phyloP scores from a whole-genome alignment of 2,888 invertebrate genomes.

The Pyrrhia umbra region DNA sequence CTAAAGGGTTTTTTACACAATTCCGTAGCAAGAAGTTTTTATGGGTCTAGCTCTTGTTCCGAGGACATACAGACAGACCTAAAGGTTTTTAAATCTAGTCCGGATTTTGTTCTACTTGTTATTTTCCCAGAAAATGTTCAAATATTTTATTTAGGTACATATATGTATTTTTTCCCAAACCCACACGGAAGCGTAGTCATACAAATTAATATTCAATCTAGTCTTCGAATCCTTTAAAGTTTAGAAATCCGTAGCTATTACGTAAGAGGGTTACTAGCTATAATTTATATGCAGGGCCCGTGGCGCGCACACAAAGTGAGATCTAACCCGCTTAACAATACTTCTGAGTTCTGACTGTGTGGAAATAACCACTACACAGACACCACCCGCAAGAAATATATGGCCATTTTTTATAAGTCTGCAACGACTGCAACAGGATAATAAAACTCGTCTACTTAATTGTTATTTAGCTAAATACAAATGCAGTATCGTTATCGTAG shows the following conservation, averaged over 20 bases:
- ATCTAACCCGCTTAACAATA: slow-evolving; percentile 16
- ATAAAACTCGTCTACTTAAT: no score
- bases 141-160: no score
- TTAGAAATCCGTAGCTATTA: slow-evolving; percentile 40
- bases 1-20: no score
- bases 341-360: slow-evolving; percentile 28
- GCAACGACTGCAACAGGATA: not conserved
- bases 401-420: not conserved
- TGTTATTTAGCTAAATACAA: no score
- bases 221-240: slow-evolving; percentile 23
- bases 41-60: no score
- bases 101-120: no score
- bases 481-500: no score
- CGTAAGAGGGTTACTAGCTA: slow-evolving; percentile 43
- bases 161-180: no score
- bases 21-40: no score
- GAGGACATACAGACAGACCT: no score
- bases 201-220: slow-evolving; percentile 33
- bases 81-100: no score
- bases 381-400: not conserved
- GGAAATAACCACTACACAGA: slow-evolving; percentile 38
- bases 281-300: slow-evolving; percentile 50
- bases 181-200: slow-evolving; percentile 15
- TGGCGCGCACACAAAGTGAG: slow-evolving; percentile 32
- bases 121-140: no score